Evolutionary conservation across 37 sponge, comb jelly and placozoan species (phyloP), one percentile per base, ranked within the genome.

Genomic region (Amphimedon queenslandica): DNA sequence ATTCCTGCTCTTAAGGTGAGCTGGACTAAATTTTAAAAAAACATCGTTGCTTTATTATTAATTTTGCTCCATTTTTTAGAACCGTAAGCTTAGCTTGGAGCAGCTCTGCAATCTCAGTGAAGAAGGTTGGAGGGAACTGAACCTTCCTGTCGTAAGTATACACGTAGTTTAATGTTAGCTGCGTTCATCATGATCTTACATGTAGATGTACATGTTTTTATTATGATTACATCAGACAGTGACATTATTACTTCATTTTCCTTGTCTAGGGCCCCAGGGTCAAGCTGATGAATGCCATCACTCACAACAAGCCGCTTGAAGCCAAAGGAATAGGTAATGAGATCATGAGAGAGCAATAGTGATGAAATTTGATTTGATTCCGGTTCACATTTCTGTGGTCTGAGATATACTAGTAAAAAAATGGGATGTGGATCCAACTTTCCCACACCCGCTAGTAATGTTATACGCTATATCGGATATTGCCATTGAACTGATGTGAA

Each of bases 261-360:
- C 13, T 47, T 13, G 8, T 47, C 53, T 47, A 84, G 88, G 88
- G 88, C 1, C 88, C 88, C 16, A 43, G 88, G 29, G 77, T 88
- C 37, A 88, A 88, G 65, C 75, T 88, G 64, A 77, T 82, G 88
- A 88, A 82, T 38, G 88, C 88, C 37, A 40, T 88, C 21, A 77
- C 67, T 43, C 82, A 82, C 73, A 82, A 76, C 51, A 47, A 13
- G n/a, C n/a, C n/a, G n/a, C n/a, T n/a, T n/a, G n/a, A n/a, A n/a
- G n/a, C n/a, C n/a, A n/a, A n/a, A n/a, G n/a, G n/a, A n/a, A n/a
- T n/a, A n/a, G n/a, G n/a, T n/a, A n/a, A n/a, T n/a, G n/a, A n/a
- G n/a, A n/a, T n/a, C n/a, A n/a, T n/a, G n/a, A n/a, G n/a, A n/a
- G n/a, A n/a, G n/a, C n/a, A n/a, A n/a, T n/a, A n/a, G n/a, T n/a